Conservation (phyloP, 2,888 invertebrate species). For the Apotomis turbidana region DNA sequence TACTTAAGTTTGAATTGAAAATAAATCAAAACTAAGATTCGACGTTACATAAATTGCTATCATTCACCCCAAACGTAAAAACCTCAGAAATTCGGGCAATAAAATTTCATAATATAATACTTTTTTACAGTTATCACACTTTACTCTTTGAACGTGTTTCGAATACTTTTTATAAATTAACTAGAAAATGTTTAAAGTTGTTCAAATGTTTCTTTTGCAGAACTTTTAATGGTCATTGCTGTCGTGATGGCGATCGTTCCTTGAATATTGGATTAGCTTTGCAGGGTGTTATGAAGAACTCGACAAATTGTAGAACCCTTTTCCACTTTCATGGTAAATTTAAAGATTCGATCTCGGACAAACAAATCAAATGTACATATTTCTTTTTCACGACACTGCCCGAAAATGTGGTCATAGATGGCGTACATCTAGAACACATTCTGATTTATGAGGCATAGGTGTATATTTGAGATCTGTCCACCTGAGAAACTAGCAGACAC, state of each 20-base stretch:
- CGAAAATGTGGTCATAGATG: too few relatives aligned
- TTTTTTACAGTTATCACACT: conserved; percentile 29
- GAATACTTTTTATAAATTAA: conserved; percentile 26
- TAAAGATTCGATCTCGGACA: too few relatives aligned
- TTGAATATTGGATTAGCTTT: conserved; percentile 14
- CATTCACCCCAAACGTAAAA: conserved; percentile 8
- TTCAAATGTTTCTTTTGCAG: conserved; percentile 13
- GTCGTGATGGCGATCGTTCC: neutral
- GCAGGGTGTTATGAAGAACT: neutral
- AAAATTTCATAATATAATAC: conserved; percentile 26
- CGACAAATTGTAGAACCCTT: neutral
- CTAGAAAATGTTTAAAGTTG: conserved; percentile 3
- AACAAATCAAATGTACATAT: too few relatives aligned
- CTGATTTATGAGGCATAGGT: too few relatives aligned
- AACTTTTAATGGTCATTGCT: conserved; percentile 17
- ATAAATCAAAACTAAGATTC: neutral
- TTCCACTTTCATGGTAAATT: neutral
- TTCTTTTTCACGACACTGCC: too few relatives aligned
- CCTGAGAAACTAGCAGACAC: too few relatives aligned
- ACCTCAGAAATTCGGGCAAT: conserved; percentile 15
- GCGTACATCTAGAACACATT: too few relatives aligned
- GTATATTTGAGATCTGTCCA: too few relatives aligned
- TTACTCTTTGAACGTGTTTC: conserved; percentile 23
- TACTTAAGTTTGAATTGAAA: neutral
- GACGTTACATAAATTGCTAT: neutral